Conservation (phyloP, 37 sponge, comb jelly and placozoan genomes). For the Aplysina aerophoba region DNA sequence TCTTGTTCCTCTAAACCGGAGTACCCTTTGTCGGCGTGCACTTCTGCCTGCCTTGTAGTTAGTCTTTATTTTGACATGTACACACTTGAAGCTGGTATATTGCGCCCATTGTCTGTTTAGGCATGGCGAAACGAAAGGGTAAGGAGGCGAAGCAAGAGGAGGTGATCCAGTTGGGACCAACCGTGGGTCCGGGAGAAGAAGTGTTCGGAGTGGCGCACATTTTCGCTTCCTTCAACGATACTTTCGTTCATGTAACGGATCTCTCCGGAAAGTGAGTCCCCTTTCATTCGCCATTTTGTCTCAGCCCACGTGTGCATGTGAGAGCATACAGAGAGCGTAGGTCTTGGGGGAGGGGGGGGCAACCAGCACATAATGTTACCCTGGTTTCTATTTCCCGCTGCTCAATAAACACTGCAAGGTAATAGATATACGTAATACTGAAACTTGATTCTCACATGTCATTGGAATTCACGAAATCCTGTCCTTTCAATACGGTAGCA, state of each 20-base stretch:
- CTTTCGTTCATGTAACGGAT: constrained; percentile 99
- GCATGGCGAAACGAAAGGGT: constrained; percentile 90
- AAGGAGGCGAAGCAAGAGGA: constrained; percentile 85
- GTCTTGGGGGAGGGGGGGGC: not conserved
- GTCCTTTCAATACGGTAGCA: too few species aligned
- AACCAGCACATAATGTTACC: too few species aligned
- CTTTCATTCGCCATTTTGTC: not conserved
- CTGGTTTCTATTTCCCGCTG: too few species aligned
- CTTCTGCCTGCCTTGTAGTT: not conserved
- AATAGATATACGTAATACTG: too few species aligned
- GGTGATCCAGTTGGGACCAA: constrained; percentile 88
- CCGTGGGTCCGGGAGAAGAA: constrained; percentile 91
- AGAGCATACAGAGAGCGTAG: not conserved
- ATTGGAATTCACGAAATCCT: too few species aligned
- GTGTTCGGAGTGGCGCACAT: constrained; percentile 99
- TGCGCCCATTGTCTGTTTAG: not conserved
- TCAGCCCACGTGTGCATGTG: not conserved
- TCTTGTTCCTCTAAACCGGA: not conserved
- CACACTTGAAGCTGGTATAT: not conserved
- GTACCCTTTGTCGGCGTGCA: not conserved
- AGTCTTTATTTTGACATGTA: not conserved
- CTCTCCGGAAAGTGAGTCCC: constrained; percentile 87
- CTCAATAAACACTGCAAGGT: too few species aligned
- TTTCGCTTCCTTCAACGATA: constrained; percentile 99
- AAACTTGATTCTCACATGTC: too few species aligned